These are phyloP conservation scores for Chrysochloris asiatica DNA, from an alignment of 2,113 vertebrate genomes.

Conservation along the genomic window DNA sequence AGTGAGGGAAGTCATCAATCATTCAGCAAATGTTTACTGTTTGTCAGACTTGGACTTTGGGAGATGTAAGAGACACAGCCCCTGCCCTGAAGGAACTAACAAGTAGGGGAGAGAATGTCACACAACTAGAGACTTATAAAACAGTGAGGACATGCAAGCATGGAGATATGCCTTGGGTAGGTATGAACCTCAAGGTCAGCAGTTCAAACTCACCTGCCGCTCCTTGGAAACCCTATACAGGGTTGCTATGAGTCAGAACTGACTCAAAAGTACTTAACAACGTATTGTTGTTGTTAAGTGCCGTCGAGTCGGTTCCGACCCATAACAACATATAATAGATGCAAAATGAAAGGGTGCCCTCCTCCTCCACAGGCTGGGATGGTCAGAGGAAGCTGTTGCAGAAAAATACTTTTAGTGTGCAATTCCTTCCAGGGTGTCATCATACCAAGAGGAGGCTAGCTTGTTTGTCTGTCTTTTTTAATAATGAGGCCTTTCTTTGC, in stretches of 20 bases:
- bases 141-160: background rate
- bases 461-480: background rate
- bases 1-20: background rate
- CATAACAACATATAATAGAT: background rate
- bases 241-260: too few species aligned
- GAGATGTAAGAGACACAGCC: background rate
- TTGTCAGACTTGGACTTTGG: background rate
- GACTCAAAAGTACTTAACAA: too few species aligned
- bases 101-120: background rate
- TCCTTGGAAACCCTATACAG: too few species aligned
- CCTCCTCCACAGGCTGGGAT: background rate
- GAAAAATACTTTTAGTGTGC: too few species aligned
- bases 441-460: background rate
- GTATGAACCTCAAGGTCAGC: too few species aligned
- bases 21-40: background rate
- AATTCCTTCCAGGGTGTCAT: background rate
- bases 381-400: too few species aligned
- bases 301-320: too few species aligned
- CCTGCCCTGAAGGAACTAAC: background rate
- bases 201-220: too few species aligned
- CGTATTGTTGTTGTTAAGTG: too few species aligned
- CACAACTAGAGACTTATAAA: background rate
- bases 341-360: background rate
- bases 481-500: background rate
- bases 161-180: background rate